These are phyloP conservation scores for Zaprionus africanus DNA, from an alignment of 1,140 invertebrate genomes.

Conservation along the genomic window DNA sequence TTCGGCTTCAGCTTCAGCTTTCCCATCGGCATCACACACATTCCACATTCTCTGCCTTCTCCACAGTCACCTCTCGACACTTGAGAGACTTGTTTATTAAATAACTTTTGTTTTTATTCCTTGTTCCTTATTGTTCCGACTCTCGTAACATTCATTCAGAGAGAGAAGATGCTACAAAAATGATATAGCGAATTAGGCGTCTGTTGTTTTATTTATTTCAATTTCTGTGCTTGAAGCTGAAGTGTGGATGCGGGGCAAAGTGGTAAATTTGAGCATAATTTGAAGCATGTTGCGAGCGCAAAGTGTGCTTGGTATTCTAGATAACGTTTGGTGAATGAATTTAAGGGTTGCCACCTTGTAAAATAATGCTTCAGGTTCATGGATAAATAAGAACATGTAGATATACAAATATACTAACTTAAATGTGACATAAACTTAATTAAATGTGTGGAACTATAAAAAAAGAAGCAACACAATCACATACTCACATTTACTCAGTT, in stretches of 20 bases:
- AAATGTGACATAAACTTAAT: too few relatives aligned
- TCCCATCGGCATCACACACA: neutral
- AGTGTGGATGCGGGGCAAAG: neutral
- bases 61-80: neutral
- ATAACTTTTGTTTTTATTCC: slow-evolving; percentile 7
- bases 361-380: too few relatives aligned
- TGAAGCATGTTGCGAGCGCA: too few relatives aligned
- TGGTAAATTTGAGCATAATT: neutral
- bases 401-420: too few relatives aligned
- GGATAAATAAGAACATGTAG: too few relatives aligned
- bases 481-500: too few relatives aligned
- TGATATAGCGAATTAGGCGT: neutral
- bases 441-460: too few relatives aligned
- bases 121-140: neutral
- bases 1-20: neutral
- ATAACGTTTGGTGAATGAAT: too few relatives aligned
- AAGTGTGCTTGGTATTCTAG: too few relatives aligned
- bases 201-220: neutral
- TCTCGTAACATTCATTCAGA: neutral
- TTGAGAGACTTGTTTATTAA: slow-evolving; percentile 5
- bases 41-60: neutral
- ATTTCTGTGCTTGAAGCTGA: neutral
- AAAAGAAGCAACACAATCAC: too few relatives aligned
- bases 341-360: too few relatives aligned
- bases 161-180: neutral